phyloP scores from a whole-genome alignment of 1,140 invertebrate genomes.

The Hylaeus volcanicus region DNA sequence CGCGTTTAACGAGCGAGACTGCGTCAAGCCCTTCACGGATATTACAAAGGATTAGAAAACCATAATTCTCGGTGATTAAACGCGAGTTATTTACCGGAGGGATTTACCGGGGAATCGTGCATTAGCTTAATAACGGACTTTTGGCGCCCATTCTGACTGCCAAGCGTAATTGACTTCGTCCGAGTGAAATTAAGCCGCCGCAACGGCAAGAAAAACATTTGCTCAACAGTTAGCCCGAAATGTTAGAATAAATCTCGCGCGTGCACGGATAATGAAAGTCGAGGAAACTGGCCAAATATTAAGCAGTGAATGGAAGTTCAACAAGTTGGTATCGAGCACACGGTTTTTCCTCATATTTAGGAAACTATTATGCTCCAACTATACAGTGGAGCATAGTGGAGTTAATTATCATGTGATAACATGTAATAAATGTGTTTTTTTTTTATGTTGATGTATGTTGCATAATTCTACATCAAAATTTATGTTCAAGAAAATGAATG shows the following conservation, averaged over 20 bases:
- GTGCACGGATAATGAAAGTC: neutral
- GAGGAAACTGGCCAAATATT: neutral
- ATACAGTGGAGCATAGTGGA: too few species aligned
- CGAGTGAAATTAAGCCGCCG: neutral
- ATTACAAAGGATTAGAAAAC: slow-evolving; percentile 46
- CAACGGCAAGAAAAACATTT: slow-evolving; percentile 14
- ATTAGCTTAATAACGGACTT: neutral
- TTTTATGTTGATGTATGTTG: too few species aligned
- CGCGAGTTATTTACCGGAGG: slow-evolving; percentile 18
- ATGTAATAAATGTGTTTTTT: too few species aligned
- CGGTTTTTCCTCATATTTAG: neutral
- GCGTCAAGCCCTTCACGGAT: slow-evolving; percentile 23
- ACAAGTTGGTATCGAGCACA: neutral
- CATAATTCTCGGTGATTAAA: slow-evolving; percentile 46
- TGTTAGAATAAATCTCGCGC: neutral
- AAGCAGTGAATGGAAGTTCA: neutral
- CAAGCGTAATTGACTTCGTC: slow-evolving; percentile 6
- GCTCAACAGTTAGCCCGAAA: neutral
- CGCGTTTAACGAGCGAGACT: slow-evolving; percentile 28
- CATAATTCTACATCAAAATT: too few species aligned
- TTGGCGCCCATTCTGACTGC: slow-evolving; percentile 4
- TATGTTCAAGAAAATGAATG: too few species aligned
- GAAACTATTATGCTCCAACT: too few species aligned
- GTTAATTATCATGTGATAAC: too few species aligned
- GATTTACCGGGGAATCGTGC: neutral